Evolutionary conservation across 1,140 invertebrate species (phyloP).

Genomic region (Cyclina sinensis): DNA sequence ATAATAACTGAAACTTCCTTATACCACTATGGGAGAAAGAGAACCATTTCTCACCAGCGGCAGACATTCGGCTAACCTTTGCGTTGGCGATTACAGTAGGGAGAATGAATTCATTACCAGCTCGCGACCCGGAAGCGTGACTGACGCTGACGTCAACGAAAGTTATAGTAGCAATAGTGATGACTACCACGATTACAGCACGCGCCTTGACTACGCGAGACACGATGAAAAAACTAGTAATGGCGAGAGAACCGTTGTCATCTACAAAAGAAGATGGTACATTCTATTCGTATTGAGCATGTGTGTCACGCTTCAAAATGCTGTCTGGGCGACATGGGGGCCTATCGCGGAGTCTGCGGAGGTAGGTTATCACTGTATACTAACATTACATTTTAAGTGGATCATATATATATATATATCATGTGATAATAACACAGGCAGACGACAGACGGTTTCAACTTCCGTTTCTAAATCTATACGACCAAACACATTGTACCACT

Average conservation of each 20-base stretch:
- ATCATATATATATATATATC: too few relatives aligned
- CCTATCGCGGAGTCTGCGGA: constrained; percentile 83
- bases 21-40: not conserved
- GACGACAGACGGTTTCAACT: too few relatives aligned
- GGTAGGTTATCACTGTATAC: constrained; percentile 18
- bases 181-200: constrained; percentile 28
- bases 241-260: not conserved
- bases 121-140: constrained; percentile 3
- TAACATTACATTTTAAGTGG: too few relatives aligned
- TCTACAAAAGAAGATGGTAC: constrained; percentile 76
- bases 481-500: too few relatives aligned
- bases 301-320: constrained; percentile 65
- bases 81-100: not conserved
- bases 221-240: not conserved
- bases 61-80: not conserved
- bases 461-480: too few relatives aligned
- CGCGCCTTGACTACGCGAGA: not conserved
- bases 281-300: constrained; percentile 73
- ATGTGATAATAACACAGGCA: too few relatives aligned
- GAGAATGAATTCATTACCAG: not conserved
- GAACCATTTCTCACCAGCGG: constrained; percentile 3
- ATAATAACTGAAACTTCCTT: not conserved
- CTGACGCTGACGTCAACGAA: not conserved
- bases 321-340: constrained; percentile 88
- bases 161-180: not conserved